These are phyloP conservation scores for Callipepla squamata DNA, from an alignment of 2,113 vertebrate species.

Conservation along the genomic window DNA sequence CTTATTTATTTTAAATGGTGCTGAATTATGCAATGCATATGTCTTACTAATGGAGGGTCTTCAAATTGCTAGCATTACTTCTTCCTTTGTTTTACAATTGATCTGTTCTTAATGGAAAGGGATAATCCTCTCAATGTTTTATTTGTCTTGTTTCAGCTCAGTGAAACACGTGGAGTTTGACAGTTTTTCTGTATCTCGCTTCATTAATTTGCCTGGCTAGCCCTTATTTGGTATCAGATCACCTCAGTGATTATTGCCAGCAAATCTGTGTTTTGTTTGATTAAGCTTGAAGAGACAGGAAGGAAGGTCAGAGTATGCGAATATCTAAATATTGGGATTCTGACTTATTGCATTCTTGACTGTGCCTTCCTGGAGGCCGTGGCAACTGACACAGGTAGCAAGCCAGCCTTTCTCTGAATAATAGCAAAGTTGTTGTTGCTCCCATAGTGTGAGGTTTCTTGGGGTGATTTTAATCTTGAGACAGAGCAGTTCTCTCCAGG, in stretches of 20 bases:
- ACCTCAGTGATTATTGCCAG: background rate
- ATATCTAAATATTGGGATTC: background rate
- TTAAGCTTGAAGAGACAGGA: background rate
- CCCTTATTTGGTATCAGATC: constrained; percentile 19
- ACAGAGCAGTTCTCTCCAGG: background rate
- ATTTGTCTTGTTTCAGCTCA: constrained; percentile 31
- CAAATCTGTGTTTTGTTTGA: background rate
- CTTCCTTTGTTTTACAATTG: constrained; percentile 46
- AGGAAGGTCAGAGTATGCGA: background rate
- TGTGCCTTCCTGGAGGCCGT: background rate
- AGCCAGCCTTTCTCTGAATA: background rate
- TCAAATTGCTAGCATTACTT: constrained; percentile 30
- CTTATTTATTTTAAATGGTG: constrained; percentile 46
- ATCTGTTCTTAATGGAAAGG: constrained; percentile 62
- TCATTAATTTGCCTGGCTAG: constrained; percentile 36
- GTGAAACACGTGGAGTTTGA: constrained; percentile 4
- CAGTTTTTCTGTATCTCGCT: constrained; percentile 8
- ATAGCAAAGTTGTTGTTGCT: background rate
- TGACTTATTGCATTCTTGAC: background rate
- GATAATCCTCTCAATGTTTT: constrained; percentile 15
- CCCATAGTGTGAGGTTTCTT: background rate
- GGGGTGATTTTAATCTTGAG: background rate
- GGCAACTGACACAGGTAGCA: background rate
- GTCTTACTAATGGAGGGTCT: background rate
- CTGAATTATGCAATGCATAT: background rate